Conservation (phyloP, 2,113 vertebrate genomes). For the Phalacrocorax aristotelis region DNA sequence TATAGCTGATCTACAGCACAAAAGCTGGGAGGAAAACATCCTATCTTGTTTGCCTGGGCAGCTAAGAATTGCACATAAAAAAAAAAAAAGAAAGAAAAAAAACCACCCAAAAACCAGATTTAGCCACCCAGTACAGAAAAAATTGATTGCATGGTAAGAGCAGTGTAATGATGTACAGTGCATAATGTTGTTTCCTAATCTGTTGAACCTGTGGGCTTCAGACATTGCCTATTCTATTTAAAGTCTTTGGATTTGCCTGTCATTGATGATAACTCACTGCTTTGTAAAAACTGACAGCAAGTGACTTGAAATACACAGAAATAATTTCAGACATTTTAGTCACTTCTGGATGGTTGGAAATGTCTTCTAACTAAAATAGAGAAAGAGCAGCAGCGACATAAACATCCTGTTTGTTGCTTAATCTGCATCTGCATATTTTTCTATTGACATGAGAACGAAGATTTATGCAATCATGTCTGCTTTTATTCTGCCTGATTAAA, state of each 20-base stretch:
- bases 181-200: background rate
- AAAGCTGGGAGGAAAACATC: background rate
- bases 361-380: background rate
- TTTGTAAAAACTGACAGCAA: background rate
- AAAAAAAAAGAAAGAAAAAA: no score
- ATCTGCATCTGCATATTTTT: background rate
- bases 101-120: background rate
- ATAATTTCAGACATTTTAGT: background rate
- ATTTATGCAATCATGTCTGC: background rate
- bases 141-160: background rate
- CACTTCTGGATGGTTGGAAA: background rate
- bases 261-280: background rate
- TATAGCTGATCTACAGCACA: background rate
- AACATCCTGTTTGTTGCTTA: background rate
- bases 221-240: background rate
- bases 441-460: background rate
- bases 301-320: background rate
- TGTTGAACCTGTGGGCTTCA: background rate
- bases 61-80: background rate
- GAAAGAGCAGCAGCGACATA: background rate
- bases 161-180: background rate
- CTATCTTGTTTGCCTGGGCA: background rate
- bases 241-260: background rate
- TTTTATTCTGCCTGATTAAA: background rate
- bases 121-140: background rate